phyloP scores from a whole-genome alignment of 2,113 vertebrate genomes.

The Lipophrys pholis region DNA sequence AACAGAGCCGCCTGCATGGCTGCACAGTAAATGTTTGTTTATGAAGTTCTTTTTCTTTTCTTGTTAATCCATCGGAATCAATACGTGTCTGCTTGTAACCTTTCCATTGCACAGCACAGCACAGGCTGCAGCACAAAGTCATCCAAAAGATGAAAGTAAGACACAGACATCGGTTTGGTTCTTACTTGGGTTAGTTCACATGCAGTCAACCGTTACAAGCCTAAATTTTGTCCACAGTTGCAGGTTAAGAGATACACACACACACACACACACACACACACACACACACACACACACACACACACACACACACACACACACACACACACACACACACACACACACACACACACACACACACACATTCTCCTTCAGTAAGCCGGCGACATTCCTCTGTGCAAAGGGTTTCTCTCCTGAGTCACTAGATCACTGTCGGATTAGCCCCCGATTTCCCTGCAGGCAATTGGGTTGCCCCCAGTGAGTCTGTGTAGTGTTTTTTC shows the following conservation, averaged over 20 bases:
- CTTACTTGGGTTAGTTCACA: no score
- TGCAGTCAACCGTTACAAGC: no score
- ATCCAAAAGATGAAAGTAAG: background rate
- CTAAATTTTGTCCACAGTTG: background rate
- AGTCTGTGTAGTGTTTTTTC: conserved; percentile 50
- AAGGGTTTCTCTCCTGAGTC: conserved; percentile 67
- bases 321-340: conserved; percentile 19
- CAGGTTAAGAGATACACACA: background rate
- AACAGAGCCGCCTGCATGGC: no score
- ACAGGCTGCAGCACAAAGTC: background rate
- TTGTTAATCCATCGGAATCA: background rate
- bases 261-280: no score
- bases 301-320: background rate
- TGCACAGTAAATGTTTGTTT: no score
- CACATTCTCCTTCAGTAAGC: conserved; percentile 22
- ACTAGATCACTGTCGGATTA: conserved; percentile 82
- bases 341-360: conserved; percentile 3
- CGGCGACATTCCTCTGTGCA: conserved; percentile 55
- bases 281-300: no score
- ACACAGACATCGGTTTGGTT: no score
- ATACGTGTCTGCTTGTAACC: background rate
- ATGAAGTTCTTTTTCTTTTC: background rate
- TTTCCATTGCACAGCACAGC: background rate
- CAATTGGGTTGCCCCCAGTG: conserved; percentile 67
- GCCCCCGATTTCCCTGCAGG: conserved; percentile 72